Percentiles rank a stretch among this genome's conserved stretches.
Evolutionary conservation across 1,140 invertebrate genomes (phyloP).

Genomic region (Drosophila yakuba): DNA sequence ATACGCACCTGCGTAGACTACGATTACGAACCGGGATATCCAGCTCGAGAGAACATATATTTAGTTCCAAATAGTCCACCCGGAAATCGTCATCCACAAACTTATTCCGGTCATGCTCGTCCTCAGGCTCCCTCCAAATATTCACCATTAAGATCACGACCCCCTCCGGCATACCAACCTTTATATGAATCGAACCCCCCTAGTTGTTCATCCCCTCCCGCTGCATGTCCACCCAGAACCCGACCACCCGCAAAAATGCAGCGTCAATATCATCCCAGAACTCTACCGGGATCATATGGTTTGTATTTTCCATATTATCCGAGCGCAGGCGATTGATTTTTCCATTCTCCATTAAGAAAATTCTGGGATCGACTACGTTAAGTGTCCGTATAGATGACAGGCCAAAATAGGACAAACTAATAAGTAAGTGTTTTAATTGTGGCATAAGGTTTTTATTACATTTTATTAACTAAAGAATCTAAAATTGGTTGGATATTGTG

Average conservation of each 20-base stretch:
- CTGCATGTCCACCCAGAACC: background rate
- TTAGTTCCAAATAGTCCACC: background rate
- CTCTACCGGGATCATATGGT: background rate
- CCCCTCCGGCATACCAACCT: too few relatives aligned
- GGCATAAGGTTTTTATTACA: too few relatives aligned
- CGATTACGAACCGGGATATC: slow-evolving; percentile 33
- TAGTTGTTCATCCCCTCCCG: background rate
- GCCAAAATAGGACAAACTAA: too few relatives aligned
- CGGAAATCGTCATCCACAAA: too few relatives aligned
- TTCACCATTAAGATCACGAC: background rate
- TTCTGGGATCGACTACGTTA: background rate
- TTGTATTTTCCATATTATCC: background rate
- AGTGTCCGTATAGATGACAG: slow-evolving; percentile 7
- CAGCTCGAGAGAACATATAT: background rate
- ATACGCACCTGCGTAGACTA: slow-evolving; percentile 54
- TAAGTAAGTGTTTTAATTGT: too few relatives aligned
- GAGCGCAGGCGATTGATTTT: too few relatives aligned
- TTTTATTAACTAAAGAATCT: too few relatives aligned
- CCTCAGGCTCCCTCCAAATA: background rate
- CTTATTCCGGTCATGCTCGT: background rate
- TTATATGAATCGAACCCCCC: background rate
- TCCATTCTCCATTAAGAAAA: background rate
- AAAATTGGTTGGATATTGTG: too few relatives aligned
- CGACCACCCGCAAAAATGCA: too few relatives aligned
- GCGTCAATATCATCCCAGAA: background rate